phyloP scores from a whole-genome alignment of 2,113 vertebrate genomes.

The Toxotes chatareus region DNA sequence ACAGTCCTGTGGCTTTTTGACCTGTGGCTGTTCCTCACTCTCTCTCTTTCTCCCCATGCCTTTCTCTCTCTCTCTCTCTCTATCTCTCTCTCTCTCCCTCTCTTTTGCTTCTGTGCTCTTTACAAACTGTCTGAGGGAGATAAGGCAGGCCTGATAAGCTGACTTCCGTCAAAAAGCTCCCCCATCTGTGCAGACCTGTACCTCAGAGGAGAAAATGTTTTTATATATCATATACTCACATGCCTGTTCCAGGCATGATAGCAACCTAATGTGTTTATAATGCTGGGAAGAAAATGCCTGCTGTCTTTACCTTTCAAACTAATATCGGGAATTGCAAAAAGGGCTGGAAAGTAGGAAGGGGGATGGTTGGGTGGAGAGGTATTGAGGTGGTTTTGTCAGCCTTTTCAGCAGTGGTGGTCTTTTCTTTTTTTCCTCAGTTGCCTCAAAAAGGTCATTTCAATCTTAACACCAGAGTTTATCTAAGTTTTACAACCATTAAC shows the following conservation, averaged over 20 bases:
- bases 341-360: background rate
- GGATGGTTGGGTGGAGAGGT: conserved; percentile 5
- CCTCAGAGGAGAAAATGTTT: conserved; percentile 78
- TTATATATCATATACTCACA: conserved; percentile 75
- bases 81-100: background rate
- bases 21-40: conserved; percentile 63
- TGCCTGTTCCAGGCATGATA: conserved; percentile 72
- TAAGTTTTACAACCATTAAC: conserved; percentile 63
- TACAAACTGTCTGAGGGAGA: conserved; percentile 81
- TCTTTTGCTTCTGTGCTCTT: conserved; percentile 59
- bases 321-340: conserved; percentile 47
- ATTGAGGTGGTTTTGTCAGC: conserved; percentile 31
- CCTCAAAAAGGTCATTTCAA: conserved; percentile 71
- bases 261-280: conserved; percentile 76
- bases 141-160: conserved; percentile 82
- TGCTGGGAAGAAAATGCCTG: conserved; percentile 50
- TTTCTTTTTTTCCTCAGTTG: conserved; percentile 22
- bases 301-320: conserved; percentile 62
- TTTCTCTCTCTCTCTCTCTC: background rate
- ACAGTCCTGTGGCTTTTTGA: conserved; percentile 69
- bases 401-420: conserved; percentile 4
- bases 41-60: background rate
- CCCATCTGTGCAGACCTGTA: conserved; percentile 71
- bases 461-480: conserved; percentile 66
- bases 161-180: conserved; percentile 69